Evolutionary conservation across 2,888 invertebrate genomes (phyloP), one percentile per base, ranked within the genome.

Genomic region (Leptothorax acervorum): DNA sequence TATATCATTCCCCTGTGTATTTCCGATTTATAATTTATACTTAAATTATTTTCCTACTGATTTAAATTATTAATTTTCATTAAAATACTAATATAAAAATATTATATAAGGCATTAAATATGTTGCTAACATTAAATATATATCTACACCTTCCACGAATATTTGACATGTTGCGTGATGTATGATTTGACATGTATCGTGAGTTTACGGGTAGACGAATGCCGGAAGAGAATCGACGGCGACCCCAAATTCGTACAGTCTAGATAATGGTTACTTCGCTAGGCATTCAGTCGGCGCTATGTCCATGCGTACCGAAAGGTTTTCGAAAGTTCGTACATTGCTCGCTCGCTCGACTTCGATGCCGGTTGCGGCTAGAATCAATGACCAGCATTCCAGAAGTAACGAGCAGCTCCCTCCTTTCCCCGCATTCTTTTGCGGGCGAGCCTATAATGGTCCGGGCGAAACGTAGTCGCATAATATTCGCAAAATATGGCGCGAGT

Each of bases 391-490:
- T 89, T 89, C 89, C 89, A 55, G 78, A 65, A 79, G 78, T 89
- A 89, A 89, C 88, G 88, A 89, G 88, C 82, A 83, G 83, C 79
- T 70, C 75, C 74, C 84, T 74, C 71, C 74, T 76, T 82, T 71
- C 74, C 23, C 28, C 57, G 86, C 88, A 76, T 87, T 89, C 89
- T 88, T 87, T 87, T 70, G 55, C 79, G 28, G 68, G 15, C 55
- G 71, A 51, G 53, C 4, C 65, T 81, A 23, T 83, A 87, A 86
- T 89, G 82, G 73, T 65, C 85, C 70, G 83, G 71, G 88, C 74
- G 71, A 48, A 86, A 87, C 79, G 84, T 83, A 84, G 85, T 86
- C 87, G 85, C 86, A 86, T 87, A 89, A 90, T 90, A 90, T 86
- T 87, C 86, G 85, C 86, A 73, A 90, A 88, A 89, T 86, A 86